phyloP scores from a whole-genome alignment of 2,113 vertebrate genomes.

The Gobius niger region DNA sequence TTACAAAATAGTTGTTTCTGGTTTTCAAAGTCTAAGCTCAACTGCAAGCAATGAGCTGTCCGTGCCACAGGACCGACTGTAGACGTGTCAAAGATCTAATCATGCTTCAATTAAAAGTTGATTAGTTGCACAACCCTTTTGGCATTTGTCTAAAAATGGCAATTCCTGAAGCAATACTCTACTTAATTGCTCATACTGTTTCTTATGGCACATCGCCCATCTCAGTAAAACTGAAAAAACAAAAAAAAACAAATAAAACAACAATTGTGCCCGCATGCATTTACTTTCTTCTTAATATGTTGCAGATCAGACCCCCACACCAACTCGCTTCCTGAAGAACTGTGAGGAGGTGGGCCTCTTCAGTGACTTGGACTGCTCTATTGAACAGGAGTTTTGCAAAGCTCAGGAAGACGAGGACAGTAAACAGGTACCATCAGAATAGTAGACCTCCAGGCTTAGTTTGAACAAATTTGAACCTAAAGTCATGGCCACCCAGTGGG shows the following conservation, averaged over 20 bases:
- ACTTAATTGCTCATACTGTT: too few relatives aligned
- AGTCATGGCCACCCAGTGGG: slow-evolving; percentile 24
- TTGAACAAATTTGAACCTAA: slow-evolving; percentile 21
- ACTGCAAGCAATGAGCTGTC: too few relatives aligned
- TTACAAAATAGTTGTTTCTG: too few relatives aligned
- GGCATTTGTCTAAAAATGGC: too few relatives aligned
- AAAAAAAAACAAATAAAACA: neutral
- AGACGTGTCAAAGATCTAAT: too few relatives aligned
- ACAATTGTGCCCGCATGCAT: neutral
- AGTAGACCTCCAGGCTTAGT: neutral
- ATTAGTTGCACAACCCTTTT: too few relatives aligned
- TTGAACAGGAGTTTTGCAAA: slow-evolving; percentile 97
- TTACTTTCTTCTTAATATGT: slow-evolving; percentile 45
- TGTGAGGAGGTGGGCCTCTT: slow-evolving; percentile 98
- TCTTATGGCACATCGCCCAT: too few relatives aligned
- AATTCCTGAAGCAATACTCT: too few relatives aligned
- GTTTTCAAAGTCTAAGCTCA: too few relatives aligned
- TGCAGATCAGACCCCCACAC: slow-evolving; percentile 97
- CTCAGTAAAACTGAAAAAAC: too few relatives aligned
- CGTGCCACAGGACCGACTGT: too few relatives aligned
- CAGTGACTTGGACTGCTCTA: slow-evolving; percentile 95
- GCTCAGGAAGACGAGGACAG: slow-evolving; percentile 95
- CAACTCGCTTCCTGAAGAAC: slow-evolving; percentile 98
- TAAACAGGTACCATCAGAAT: slow-evolving; percentile 85
- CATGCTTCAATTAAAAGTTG: too few relatives aligned